These are phyloP conservation scores for Cydia splendana DNA, from an alignment of 1,140 invertebrate species.

Conservation along the genomic window DNA sequence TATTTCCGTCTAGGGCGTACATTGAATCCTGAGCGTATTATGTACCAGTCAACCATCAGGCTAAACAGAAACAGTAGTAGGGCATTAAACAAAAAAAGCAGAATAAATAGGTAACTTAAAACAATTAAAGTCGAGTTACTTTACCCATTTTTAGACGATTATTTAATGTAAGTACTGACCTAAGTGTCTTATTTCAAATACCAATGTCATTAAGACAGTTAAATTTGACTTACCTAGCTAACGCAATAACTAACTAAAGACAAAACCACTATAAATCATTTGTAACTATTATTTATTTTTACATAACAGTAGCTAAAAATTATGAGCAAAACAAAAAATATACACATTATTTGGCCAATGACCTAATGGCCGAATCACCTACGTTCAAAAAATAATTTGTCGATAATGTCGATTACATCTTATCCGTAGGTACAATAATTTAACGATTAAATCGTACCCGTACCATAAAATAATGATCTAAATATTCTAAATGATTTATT, in stretches of 20 bases:
- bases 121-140: no score
- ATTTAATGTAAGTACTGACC: not conserved
- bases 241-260: not conserved
- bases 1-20: no score
- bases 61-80: no score
- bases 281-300: not conserved
- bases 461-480: not conserved
- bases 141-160: no score
- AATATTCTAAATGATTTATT: not conserved
- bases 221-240: not conserved
- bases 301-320: not conserved
- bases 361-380: conserved; percentile 3
- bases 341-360: not conserved
- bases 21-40: no score
- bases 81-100: no score
- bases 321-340: not conserved
- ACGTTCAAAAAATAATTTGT: not conserved
- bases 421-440: no score
- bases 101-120: no score
- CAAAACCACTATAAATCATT: not conserved
- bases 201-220: not conserved
- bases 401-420: not conserved
- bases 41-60: no score
- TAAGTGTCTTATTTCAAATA: not conserved
- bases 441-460: no score